Conservation (phyloP, 2,113 vertebrate genomes). For the Chloropsis cyanopogon region DNA sequence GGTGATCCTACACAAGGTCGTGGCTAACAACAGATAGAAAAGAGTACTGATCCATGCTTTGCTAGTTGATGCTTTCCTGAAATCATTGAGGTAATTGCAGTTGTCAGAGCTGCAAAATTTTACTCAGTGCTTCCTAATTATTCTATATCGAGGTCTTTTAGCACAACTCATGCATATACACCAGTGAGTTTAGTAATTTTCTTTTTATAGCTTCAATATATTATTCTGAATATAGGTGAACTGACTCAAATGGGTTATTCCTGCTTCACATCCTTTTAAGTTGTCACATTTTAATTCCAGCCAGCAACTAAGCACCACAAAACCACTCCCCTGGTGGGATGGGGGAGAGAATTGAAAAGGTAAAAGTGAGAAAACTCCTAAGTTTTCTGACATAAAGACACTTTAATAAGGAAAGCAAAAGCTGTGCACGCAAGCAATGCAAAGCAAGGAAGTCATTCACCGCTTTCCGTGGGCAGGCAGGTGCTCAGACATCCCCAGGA, state of each 20-base stretch:
- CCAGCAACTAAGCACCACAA: not conserved
- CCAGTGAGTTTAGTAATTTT: slow-evolving; percentile 26
- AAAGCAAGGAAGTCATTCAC: not conserved
- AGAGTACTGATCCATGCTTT: not conserved
- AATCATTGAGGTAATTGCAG: not conserved
- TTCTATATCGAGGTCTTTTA: not conserved
- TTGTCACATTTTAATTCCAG: not conserved
- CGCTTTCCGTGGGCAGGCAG: accelerated
- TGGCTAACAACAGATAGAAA: not conserved
- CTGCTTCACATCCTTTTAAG: not conserved
- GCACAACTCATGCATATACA: not conserved
- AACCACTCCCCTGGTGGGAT: not conserved
- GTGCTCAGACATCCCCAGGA: not conserved
- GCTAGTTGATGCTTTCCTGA: not conserved
- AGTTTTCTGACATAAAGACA: not conserved
- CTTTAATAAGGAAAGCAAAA: not conserved
- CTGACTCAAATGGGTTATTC: slow-evolving; percentile 21
- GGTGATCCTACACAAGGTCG: not conserved
- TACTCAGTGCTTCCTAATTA: not conserved
- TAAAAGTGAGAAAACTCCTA: not conserved
- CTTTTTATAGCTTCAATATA: slow-evolving; percentile 22
- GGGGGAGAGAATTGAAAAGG: not conserved
- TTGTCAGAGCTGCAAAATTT: not conserved
- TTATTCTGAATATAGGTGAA: slow-evolving; percentile 19
- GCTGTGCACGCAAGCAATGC: not conserved